Conservation (phyloP, 2,113 vertebrate genomes). For the Naja naja region DNA sequence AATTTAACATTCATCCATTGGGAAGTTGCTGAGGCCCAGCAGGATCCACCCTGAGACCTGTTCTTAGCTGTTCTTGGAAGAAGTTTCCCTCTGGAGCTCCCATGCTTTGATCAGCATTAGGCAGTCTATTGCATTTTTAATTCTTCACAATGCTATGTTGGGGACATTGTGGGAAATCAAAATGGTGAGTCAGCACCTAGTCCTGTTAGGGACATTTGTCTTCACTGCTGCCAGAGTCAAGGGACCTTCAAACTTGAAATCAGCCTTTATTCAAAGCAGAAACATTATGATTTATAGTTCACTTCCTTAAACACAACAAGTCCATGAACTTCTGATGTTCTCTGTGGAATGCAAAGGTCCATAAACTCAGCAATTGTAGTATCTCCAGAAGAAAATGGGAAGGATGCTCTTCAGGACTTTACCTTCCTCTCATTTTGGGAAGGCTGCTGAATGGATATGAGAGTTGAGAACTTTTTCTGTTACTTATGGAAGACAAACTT, state of each 20-base stretch:
- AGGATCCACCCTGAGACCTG: background rate
- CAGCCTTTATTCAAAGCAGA: background rate
- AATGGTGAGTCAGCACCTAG: background rate
- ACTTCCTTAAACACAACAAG: background rate
- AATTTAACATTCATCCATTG: background rate
- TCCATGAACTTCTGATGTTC: background rate
- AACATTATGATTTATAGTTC: background rate
- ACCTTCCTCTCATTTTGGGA: background rate
- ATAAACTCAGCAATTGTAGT: background rate
- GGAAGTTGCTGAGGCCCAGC: background rate
- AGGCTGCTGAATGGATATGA: background rate
- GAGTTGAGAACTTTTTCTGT: background rate
- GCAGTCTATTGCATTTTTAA: background rate
- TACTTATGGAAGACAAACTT: background rate
- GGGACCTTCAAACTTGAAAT: background rate
- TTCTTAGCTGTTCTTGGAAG: background rate
- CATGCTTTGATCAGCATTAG: background rate
- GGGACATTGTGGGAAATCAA: background rate
- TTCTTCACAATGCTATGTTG: background rate
- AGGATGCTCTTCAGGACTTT: too few relatives aligned
- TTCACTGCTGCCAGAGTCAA: background rate
- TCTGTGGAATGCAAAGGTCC: background rate
- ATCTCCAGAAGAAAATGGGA: background rate
- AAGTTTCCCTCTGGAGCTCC: background rate
- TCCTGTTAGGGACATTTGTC: background rate